These are phyloP conservation scores for Acanthococcus lagerstroemiae DNA, from an alignment of 2,888 invertebrate species.

Conservation along the genomic window DNA sequence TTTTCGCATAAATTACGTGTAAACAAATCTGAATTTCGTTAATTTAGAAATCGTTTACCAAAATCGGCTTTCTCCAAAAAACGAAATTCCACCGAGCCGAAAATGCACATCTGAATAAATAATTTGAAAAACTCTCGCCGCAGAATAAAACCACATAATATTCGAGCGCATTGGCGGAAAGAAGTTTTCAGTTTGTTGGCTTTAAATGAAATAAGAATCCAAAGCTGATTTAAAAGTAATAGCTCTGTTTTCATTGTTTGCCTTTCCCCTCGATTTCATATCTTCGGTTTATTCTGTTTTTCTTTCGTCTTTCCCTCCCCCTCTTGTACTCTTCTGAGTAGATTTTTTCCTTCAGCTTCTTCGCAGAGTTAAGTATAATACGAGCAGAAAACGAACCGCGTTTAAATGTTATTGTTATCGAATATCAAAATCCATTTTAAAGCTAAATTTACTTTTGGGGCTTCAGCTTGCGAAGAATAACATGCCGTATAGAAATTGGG, in stretches of 20 bases:
- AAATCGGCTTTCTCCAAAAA: background rate
- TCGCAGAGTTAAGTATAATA: no score
- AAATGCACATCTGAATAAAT: constrained; percentile 15
- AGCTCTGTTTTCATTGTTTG: constrained; percentile 27
- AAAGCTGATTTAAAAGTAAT: constrained; percentile 28
- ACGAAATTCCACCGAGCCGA: background rate
- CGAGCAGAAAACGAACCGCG: background rate
- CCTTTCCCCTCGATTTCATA: constrained; percentile 20
- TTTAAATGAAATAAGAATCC: constrained; percentile 27
- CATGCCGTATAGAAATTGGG: no score
- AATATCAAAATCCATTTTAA: constrained; percentile 20
- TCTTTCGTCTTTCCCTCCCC: constrained; percentile 20
- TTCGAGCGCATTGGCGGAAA: no score
- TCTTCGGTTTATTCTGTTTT: constrained; percentile 26
- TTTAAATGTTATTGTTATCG: constrained; percentile 12
- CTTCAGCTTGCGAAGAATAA: background rate
- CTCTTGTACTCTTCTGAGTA: no score
- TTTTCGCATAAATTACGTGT: no score
- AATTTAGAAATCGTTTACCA: constrained; percentile 2
- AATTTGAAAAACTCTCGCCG: constrained; percentile 20
- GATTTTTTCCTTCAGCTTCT: constrained; percentile 1
- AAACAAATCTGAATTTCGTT: no score
- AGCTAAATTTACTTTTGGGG: constrained; percentile 6
- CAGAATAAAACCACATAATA: constrained; percentile 16
- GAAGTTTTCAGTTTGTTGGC: constrained; percentile 18